A percentile compares a stretch with the other conserved stretches of the same genome.
Evolutionary conservation across 1,140 invertebrate species (phyloP).

Genomic region (Trichoplusia ni): DNA sequence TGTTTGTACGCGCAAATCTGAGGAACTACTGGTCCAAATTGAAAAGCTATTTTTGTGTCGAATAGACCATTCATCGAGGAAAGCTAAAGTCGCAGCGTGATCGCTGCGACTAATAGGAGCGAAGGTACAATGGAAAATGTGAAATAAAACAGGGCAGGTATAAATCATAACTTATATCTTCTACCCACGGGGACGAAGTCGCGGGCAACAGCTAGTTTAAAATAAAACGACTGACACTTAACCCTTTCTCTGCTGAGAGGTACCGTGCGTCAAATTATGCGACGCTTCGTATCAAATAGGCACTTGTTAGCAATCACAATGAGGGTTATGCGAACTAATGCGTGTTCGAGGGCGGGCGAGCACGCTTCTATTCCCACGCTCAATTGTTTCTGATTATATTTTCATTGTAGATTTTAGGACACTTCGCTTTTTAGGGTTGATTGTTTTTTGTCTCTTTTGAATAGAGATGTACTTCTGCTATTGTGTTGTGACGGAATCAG

Average conservation of each 20-base stretch:
- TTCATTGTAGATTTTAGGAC: conserved; percentile 5
- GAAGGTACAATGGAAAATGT: too few species aligned
- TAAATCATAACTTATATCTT: too few species aligned
- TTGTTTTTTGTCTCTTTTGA: conserved; percentile 43
- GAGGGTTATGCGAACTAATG: conserved; percentile 51
- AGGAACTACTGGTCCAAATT: too few species aligned
- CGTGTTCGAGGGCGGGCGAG: conserved; percentile 46
- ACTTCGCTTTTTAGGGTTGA: conserved; percentile 14
- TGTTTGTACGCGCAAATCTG: too few species aligned
- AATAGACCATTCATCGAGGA: too few species aligned
- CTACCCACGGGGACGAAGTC: too few species aligned
- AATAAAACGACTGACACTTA: not conserved
- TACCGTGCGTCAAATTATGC: not conserved
- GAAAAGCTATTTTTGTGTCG: too few species aligned
- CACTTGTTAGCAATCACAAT: conserved; percentile 62
- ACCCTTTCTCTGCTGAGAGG: not conserved
- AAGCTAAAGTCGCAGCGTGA: too few species aligned
- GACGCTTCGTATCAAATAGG: conserved; percentile 33
- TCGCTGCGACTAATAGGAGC: too few species aligned
- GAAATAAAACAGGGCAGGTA: too few species aligned
- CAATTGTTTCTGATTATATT: conserved; percentile 30
- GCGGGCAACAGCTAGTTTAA: not conserved
- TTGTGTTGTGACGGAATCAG: too few species aligned
- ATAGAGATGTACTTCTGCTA: not conserved
- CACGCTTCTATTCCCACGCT: conserved; percentile 58